These are phyloP conservation scores for Periparus ater DNA, from an alignment of 2,797 vertebrate genomes.

Conservation along the genomic window DNA sequence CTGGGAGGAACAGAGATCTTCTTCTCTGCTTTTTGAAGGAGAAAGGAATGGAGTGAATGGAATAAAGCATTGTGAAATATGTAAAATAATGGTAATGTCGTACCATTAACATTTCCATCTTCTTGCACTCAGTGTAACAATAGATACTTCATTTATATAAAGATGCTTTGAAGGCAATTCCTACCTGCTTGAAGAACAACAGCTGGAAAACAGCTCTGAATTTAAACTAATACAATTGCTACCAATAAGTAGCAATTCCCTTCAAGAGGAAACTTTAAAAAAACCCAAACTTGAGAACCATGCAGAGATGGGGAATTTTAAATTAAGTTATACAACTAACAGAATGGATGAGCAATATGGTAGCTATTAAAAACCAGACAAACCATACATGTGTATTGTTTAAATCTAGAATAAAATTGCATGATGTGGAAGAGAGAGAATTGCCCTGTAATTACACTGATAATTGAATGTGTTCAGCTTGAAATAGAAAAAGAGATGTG, in stretches of 20 bases:
- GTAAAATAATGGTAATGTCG: background rate
- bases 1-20: background rate
- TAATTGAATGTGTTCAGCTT: conserved; percentile 33
- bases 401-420: conserved; percentile 19
- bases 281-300: background rate
- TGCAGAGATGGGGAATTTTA: conserved; percentile 6
- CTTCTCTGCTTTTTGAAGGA: background rate
- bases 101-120: background rate
- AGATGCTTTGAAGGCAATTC: background rate
- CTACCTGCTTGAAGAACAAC: background rate
- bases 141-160: background rate
- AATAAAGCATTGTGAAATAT: background rate
- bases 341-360: conserved; percentile 34
- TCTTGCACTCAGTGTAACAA: background rate
- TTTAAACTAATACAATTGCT: background rate
- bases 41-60: background rate
- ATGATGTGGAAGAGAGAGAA: conserved; percentile 2
- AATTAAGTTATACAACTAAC: conserved; percentile 11
- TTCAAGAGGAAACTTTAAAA: background rate
- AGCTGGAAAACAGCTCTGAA: background rate
- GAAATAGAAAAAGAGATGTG: background rate
- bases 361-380: conserved; percentile 51
- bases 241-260: background rate
- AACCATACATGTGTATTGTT: conserved; percentile 36
- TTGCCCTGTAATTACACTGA: conserved; percentile 31